phyloP scores from a whole-genome alignment of 2,888 invertebrate genomes.

The Osedax fenrisi region DNA sequence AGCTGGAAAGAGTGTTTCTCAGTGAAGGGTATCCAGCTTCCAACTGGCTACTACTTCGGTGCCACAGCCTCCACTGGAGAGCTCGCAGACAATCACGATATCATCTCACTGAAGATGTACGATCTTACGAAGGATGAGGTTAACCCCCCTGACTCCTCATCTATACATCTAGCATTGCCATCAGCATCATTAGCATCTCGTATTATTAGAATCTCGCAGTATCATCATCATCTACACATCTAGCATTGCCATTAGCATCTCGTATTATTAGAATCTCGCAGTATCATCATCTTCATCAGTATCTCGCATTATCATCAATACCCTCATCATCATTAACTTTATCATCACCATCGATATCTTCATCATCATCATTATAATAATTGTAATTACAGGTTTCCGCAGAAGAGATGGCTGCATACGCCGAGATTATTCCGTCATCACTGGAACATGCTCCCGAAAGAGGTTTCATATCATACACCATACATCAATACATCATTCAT shows the following conservation, averaged over 20 bases:
- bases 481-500: no score
- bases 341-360: neutral
- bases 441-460: constrained; percentile 40
- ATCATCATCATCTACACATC: neutral
- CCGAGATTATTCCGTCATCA: neutral
- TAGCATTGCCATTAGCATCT: no score
- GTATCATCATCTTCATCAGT: neutral
- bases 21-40: constrained; percentile 75
- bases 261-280: neutral
- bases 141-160: constrained; percentile 31
- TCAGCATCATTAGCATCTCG: neutral
- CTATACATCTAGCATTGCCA: no score
- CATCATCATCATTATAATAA: neutral
- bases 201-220: neutral
- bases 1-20: constrained; percentile 85
- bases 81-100: constrained; percentile 82
- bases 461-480: no score
- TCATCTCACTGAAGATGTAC: constrained; percentile 77
- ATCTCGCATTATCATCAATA: neutral
- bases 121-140: constrained; percentile 64
- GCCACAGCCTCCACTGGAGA: constrained; percentile 91
- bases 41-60: constrained; percentile 88
- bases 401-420: neutral
- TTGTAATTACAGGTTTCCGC: neutral
- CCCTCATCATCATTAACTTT: neutral